Conservation (phyloP, 2,888 invertebrate genomes). For the Epiblema foenella region DNA sequence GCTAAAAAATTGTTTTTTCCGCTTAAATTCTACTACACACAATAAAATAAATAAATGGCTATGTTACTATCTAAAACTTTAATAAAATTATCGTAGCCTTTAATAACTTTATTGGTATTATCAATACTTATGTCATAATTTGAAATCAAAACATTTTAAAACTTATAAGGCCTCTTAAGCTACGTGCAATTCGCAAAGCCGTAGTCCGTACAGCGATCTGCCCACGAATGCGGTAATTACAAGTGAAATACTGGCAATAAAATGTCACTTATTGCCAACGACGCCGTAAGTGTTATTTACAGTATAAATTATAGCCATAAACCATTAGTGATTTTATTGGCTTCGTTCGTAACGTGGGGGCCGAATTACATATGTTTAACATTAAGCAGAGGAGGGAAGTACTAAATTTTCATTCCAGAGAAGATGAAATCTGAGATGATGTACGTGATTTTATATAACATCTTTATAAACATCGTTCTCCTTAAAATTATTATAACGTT, state of each 20-base stretch:
- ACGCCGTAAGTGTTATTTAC: conserved; percentile 44
- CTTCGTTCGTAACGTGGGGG: conserved; percentile 39
- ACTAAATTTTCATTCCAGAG: conserved; percentile 17
- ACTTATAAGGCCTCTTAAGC: too few species aligned
- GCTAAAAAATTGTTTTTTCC: too few species aligned
- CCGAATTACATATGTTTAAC: conserved; percentile 31
- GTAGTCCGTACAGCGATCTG: conserved; percentile 18
- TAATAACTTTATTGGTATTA: too few species aligned
- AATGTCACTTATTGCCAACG: conserved; percentile 47
- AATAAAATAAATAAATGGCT: too few species aligned
- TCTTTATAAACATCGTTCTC: background rate
- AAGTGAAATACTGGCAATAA: conserved; percentile 50
- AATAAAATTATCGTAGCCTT: too few species aligned
- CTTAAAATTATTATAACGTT: background rate
- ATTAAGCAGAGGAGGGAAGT: conserved; percentile 24
- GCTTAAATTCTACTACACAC: too few species aligned
- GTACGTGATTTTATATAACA: background rate
- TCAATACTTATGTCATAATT: too few species aligned
- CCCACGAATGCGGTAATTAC: conserved; percentile 47
- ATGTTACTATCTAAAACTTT: too few species aligned
- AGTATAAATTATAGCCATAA: conserved; percentile 47
- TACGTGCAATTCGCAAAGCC: conserved; percentile 26
- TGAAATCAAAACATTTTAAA: too few species aligned
- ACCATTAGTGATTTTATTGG: conserved; percentile 47
- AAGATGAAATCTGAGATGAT: conserved; percentile 19